Conservation (phyloP, 2,797 vertebrate genomes). For the Tokudaia tokunoshimensis region DNA sequence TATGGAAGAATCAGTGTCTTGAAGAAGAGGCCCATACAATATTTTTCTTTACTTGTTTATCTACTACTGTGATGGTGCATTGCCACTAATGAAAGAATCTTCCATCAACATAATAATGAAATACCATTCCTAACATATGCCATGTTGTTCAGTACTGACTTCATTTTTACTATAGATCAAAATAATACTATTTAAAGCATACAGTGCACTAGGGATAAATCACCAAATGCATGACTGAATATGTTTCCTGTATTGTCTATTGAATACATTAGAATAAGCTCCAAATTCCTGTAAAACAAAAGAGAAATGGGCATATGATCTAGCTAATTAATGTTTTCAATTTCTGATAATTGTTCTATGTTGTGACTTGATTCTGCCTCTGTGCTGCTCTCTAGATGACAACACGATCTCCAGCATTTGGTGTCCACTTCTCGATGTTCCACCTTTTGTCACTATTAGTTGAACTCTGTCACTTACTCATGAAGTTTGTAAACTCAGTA, state of each 20-base stretch:
- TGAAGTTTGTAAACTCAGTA: not conserved
- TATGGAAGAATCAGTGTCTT: conserved; percentile 64
- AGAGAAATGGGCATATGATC: not conserved
- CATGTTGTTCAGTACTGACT: not conserved
- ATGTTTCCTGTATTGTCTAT: not conserved
- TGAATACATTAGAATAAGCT: conserved; percentile 14
- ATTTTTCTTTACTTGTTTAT: conserved; percentile 46
- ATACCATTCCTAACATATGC: not conserved
- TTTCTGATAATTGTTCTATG: not conserved
- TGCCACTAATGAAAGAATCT: conserved; percentile 38
- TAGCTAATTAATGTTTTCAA: not conserved
- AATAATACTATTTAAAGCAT: conserved; percentile 18
- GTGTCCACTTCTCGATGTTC: not conserved
- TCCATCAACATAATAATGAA: conserved; percentile 50
- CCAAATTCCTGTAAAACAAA: not conserved
- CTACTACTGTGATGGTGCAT: not conserved
- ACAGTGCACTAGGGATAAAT: not conserved
- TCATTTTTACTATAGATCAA: conserved; percentile 38
- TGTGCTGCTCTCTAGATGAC: not conserved
- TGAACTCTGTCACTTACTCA: not conserved
- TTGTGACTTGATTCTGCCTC: not conserved
- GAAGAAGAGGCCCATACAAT: conserved; percentile 21
- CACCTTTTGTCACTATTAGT: not conserved
- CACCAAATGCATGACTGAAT: not conserved
- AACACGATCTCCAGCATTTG: not conserved